Base-by-base conservation (phyloP, 2,888 invertebrate genomes). In the Trissolcus brochymenae region DNA sequence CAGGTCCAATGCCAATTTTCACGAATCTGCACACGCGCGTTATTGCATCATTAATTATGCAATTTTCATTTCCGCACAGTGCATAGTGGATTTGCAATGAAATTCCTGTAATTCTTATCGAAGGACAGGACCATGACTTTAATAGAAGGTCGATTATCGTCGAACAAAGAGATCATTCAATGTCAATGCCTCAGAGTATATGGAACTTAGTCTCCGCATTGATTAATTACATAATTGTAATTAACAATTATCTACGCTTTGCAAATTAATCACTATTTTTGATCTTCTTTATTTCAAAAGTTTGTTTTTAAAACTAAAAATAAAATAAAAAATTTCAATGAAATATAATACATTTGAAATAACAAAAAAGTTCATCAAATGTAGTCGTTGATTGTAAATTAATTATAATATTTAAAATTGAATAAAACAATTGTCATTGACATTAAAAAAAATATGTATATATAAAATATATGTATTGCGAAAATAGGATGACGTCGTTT, bases 91-190 rank as follows among this genome's bases (percentile, higher is more conserved):
- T 13, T 71, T 49, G 53, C 66, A 72, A 55, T 76, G 59, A 76
- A 76, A 76, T 72, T 62, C 67, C 71, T 67, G 62, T 71, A 76
- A 76, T 76, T 67, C 71, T 66, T 66, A 66, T 76, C 57, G 76
- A 76, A 76, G 71, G 71, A 76, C 62, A 62, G 46, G 59, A 67
- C 71, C 76, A 62, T 76, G 76, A 72, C 76, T 72, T 76, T 76
- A 76, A 67, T 57, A 19, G 59, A 72, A 76, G 71, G 76, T 76
- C 71, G 50, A 72, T 76, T 72, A 67, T 72, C 71, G 53, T 59
- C 59, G 67, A 41, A 67, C 66, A 71, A 76, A 67, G 59, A 61
- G 62, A 67, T 43, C 67, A 54, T 50, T 76, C 76, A 76, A 59
- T 72, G 67, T 72, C 71, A 76, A 72, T 76, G 56, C 53, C 66